Evolutionary conservation across 2,797 vertebrate genomes (phyloP), one percentile per base, ranked within the genome.

Genomic region (Rhinella marina): DNA sequence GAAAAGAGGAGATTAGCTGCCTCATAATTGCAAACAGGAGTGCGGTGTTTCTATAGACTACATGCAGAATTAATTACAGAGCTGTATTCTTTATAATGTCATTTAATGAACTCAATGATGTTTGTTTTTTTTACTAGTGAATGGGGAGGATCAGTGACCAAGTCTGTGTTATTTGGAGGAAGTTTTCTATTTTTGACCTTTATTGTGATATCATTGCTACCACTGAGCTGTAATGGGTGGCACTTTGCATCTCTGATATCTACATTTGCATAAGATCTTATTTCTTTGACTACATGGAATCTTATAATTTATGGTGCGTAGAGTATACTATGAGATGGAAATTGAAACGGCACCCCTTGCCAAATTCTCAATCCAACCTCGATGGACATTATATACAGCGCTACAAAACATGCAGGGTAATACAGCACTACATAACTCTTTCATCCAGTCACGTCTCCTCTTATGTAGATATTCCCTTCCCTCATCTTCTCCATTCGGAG

Each of bases 61-160:
- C 14, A 2, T 70, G 66, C 14, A 70, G 66, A 70, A 70, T 70
- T 70, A 70, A 70, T 70, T 70, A 70, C 66, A 14, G 66, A 70
- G 25, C 14, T 32, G 66, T 70, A 70, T 70, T 70, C 14, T 70
- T 70, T 70, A 14, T 70, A 70, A 70, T 70, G 66, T 29, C 27
- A 29, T 32, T 1, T 29, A 29, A 70, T 70, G 66, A 70, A 70
- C 66, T 70, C 66, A 27, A 68, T 68, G n/a, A 68, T 13, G 12
- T 1, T 21, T 14, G 64, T 13, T 25, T 27, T 70, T 5, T 70
- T 12, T 70, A 32, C 66, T 14, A 29, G 12, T 70, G 66, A 70
- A 29, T 70, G 66, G 14, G 25, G 66, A 68, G 11, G 25, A 27
- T 66, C 9, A 66, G n/a, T 66, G 64, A 68, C 4, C 0, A 0